Base-by-base conservation (phyloP, 2,888 invertebrate species). In the Octodonta nipae region DNA sequence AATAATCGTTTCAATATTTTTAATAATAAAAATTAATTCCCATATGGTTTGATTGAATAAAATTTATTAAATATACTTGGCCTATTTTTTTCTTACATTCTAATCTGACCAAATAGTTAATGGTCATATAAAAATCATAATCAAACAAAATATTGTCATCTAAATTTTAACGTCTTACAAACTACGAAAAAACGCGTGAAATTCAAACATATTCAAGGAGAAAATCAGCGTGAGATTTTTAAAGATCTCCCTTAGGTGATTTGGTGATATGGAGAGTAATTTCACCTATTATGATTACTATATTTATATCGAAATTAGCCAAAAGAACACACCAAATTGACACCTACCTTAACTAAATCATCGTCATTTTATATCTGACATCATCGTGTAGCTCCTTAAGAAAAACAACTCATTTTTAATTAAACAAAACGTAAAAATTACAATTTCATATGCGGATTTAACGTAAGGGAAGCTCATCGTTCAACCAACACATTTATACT, bases 401-500 rank as follows among this genome's bases (percentile, higher is more conserved):
- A 22, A 10, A 22, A 11, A n/a, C n/a, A n/a, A n/a, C n/a, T n/a
- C 44, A 32, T 49, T 39, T 52, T 57, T 54, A 43, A 47, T 46
- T 36, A 42, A 37, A 47, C 44, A 52, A 51, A 47, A 46, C 30
- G 39, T 41, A 41, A 49, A 52, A 54, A 52, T 49, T 48, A 37
- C 44, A 42, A 50, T 53, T 55, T 55, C 52, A 52, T 55, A 48
- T 51, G 47, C 51, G 52, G 57, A 54, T 58, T 61, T 64, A 69
- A 71, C 75, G 72, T 77, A 78, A 75, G 82, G 80, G 81, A 77
- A 78, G 73, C 73, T 74, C 81, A 82, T 83, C 73, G 71, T 75
- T 66, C 73, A 73, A 75, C 73, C 74, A 76, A 80, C 82, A 84
- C 81, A 85, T 89, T 82, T 89, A 89, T 89, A 91, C 86, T 89